Evolutionary conservation across 2,113 vertebrate genomes (phyloP).

Genomic region (Rafetus swinhoei): DNA sequence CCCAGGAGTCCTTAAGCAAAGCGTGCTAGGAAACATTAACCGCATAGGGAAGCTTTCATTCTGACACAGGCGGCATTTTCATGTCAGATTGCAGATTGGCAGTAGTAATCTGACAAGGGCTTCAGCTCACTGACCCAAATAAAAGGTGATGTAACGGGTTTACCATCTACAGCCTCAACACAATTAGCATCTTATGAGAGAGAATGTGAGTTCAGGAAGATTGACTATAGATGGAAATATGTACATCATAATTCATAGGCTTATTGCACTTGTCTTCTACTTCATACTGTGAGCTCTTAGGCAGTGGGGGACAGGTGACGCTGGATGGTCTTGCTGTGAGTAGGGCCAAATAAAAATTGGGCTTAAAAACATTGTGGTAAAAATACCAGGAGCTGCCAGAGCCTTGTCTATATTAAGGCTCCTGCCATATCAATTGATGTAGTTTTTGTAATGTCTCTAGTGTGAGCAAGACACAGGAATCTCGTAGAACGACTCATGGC

Average conservation of each 20-base stretch:
- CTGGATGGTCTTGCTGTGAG: not conserved
- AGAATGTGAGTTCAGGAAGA: not conserved
- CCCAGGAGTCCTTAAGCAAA: not conserved
- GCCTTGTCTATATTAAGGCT: not conserved
- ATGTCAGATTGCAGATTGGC: not conserved
- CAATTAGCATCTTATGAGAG: not conserved
- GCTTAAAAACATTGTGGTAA: not conserved
- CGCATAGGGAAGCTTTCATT: not conserved
- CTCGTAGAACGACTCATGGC: not conserved
- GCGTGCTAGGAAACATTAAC: not conserved
- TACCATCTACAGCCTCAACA: not conserved
- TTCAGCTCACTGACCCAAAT: not conserved
- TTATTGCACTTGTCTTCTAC: not conserved
- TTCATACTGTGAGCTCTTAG: not conserved
- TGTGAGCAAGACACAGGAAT: not conserved
- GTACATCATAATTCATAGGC: accelerated
- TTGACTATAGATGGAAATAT: not conserved
- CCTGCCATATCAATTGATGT: not conserved
- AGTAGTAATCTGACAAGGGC: not conserved
- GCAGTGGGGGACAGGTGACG: not conserved
- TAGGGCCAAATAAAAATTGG: not conserved
- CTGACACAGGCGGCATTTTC: constrained; percentile 23
- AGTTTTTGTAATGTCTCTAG: not conserved
- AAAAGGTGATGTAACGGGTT: not conserved
- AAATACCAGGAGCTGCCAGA: not conserved